Base-by-base conservation (phyloP, 2,113 vertebrate species). In the Prochilodus magdalenae region DNA sequence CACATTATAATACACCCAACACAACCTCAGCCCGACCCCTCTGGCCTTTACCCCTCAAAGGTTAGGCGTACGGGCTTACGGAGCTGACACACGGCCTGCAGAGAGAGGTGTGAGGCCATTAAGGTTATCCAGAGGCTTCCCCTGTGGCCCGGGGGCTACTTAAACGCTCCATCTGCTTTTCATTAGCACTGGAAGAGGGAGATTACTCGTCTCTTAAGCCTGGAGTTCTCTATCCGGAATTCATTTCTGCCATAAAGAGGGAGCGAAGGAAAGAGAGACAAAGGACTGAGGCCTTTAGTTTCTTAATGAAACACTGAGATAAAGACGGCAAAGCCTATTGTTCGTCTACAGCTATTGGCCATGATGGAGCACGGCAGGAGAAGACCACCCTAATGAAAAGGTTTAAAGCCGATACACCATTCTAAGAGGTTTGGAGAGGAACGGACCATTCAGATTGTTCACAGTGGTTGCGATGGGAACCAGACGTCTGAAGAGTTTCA, bases 21-120 rank as follows among this genome's bases (percentile, higher is more conserved):
- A 55, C 62, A 36, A 86, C 69, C 81, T 40, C 5, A 24, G 51
- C 20, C 65, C 62, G 47, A 86, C 69, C 81, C 49, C 51, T 33
- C 55, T 69, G 82, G 81, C 77, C 22, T 88, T 30, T 75, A 47
- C 84, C 84, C 85, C 78, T 76, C 75, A 27, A 15, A 24, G 14
- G 51, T 70, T 65, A 81, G 40, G 75, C 80, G 10, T 73, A 69
- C 67, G 26, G 67, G 59, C 69, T 65, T 74, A 40, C 75, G 57
- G 79, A 85, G n/a, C 33, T 36, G 16, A 78, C 86, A 49, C 36
- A 44, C 3, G 14, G 79, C 73, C 55, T 67, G 6, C 29, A 5
- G 60, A 36, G 16, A 30, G 36, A 73, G 65, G 72, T 66, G 53
- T n/a, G 69, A 85, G 80, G 77, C 81, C 78, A 40, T 6, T 10